Evolutionary conservation across 2,888 invertebrate species (phyloP), one percentile per base, ranked within the genome.

Genomic region (Drosophila niveifrons): DNA sequence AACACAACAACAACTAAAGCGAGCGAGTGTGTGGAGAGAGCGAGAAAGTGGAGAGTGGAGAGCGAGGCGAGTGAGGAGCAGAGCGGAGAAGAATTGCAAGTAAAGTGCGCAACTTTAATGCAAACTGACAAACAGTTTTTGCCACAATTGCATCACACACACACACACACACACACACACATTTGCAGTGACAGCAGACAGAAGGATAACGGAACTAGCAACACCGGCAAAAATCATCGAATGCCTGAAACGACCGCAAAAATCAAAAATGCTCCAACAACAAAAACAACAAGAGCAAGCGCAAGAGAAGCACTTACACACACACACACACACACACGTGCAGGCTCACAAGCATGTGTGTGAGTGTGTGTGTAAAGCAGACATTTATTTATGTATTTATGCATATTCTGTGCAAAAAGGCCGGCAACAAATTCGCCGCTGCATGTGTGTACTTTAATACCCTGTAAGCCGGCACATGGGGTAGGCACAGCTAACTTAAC

Each of bases 331-430:
- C 34, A 36, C n/a, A 4, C 34, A n/a, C 36, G 4, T 6, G n/a
- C 36, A 36, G 31, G 29, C 63, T 10, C 44, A 17, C n/a, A n/a
- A 10, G 57, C 18, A 41, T 43, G 44, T 44, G 39, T 57, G 62
- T 66, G 55, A 62, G 43, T 28, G 43, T 28, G 51, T 43, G 31
- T 17, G 39, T 52, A 47, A 52, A 53, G 29, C 80, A 72, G 78
- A 73, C 82, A 80, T 75, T 82, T 82, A 85, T 85, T 85, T 85
- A 82, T 85, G 73, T 78, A 85, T 85, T 87, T 82, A 84, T 82
- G 84, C 78, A 82, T 87, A 82, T 84, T 87, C 81, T 71, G 88
- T 69, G 85, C 70, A 47, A 76, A 82, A 85, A 73, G 69, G 63
- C 44, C 61, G 62, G 62, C 77, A 67, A 67, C 55, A 74, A 69